phyloP scores from a whole-genome alignment of 2,888 invertebrate species.

The Calameuta pallipes region DNA sequence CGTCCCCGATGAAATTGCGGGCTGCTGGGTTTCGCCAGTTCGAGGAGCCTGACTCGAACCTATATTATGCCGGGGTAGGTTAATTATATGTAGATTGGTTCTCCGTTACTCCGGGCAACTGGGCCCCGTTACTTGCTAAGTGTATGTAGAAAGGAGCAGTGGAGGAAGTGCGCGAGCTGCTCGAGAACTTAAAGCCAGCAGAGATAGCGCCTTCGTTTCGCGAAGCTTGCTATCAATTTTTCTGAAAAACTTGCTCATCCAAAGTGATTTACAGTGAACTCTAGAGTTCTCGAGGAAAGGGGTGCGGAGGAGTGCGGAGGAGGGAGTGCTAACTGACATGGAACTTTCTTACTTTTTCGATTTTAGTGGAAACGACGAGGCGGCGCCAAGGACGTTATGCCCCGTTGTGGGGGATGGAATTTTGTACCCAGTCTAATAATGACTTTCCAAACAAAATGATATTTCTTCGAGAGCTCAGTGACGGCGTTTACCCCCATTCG shows the following conservation, averaged over 20 bases:
- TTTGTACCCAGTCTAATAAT: not conserved
- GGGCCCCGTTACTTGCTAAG: not conserved
- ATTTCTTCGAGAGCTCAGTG: too few relatives aligned
- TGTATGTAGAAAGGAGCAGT: not conserved
- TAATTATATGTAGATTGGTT: constrained; percentile 37
- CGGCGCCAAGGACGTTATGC: not conserved
- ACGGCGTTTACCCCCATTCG: too few relatives aligned
- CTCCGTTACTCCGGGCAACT: constrained; percentile 21
- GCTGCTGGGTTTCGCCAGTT: not conserved
- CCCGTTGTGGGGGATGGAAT: not conserved
- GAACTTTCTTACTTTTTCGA: not conserved
- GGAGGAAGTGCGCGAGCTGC: constrained; percentile 18
- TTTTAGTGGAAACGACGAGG: not conserved
- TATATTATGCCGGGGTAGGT: constrained; percentile 19
- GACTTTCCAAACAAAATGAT: not conserved
- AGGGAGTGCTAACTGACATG: not conserved
- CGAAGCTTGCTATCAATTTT: constrained; percentile 6
- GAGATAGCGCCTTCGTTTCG: constrained; percentile 17
- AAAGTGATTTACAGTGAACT: not conserved
- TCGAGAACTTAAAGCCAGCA: constrained; percentile 16
- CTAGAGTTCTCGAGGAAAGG: not conserved
- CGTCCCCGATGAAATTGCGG: not conserved
- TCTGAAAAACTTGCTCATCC: not conserved
- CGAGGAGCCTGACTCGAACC: not conserved
- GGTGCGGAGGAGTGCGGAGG: too few relatives aligned